Percentiles rank a stretch among this genome's conserved stretches.
Conservation (phyloP, 2,888 invertebrate genomes). For the Hofmannophila pseudospretella region DNA sequence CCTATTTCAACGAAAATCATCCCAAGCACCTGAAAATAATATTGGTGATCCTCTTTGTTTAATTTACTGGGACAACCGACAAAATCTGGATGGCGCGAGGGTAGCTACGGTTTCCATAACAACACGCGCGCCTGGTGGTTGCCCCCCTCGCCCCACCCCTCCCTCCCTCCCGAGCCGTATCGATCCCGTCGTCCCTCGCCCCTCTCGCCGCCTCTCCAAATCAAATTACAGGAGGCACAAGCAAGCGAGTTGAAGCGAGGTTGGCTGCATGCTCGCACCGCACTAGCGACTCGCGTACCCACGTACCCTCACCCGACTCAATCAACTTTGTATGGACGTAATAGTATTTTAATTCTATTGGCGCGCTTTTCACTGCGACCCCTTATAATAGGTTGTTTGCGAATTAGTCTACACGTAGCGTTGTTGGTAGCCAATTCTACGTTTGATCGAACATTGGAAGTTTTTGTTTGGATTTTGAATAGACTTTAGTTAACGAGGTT, state of each 20-base stretch:
- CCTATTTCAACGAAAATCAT: too few relatives aligned
- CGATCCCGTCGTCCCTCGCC: constrained; percentile 40
- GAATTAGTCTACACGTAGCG: constrained; percentile 52
- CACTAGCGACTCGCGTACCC: not conserved
- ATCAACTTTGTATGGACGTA: constrained; percentile 72
- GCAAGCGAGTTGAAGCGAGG: constrained; percentile 17
- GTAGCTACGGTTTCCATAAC: constrained; percentile 73
- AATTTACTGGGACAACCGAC: constrained; percentile 69
- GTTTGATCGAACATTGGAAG: constrained; percentile 24
- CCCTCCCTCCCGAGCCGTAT: constrained; percentile 31
- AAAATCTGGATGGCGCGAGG: constrained; percentile 70
- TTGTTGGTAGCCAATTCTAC: constrained; percentile 25
- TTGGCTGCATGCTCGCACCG: constrained; percentile 24
- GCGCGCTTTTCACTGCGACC: constrained; percentile 62
- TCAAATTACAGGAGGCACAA: constrained; percentile 68
- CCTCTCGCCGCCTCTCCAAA: constrained; percentile 64
- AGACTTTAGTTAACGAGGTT: too few relatives aligned
- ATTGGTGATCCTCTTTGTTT: constrained; percentile 67
- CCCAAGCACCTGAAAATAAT: constrained; percentile 49
- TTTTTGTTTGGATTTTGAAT: constrained; percentile 14
- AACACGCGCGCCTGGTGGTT: constrained; percentile 61
- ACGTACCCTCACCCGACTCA: constrained; percentile 30
- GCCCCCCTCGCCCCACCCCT: constrained; percentile 20
- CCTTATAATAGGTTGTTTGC: constrained; percentile 60
- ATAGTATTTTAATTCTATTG: constrained; percentile 76